Percentiles rank a stretch among this genome's conserved stretches.
phyloP scores from a whole-genome alignment of 1,140 invertebrate species.

The Scaptomyza montana region DNA sequence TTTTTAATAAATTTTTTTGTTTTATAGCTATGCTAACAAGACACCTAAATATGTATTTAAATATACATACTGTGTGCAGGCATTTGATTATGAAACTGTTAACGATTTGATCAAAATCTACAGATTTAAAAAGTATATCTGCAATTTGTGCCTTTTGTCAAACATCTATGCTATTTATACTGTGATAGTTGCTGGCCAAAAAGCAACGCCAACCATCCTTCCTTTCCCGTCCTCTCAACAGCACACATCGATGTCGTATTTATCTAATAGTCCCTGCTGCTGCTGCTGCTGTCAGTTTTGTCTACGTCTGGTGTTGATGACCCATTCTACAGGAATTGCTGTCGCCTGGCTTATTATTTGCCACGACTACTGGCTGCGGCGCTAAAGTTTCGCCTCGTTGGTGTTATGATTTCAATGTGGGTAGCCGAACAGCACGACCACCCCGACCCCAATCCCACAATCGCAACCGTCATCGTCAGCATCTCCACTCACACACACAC shows the following conservation, averaged over 20 bases:
- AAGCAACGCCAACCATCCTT: slow-evolving; percentile 26
- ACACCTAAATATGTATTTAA: not conserved
- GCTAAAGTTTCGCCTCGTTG: slow-evolving; percentile 80
- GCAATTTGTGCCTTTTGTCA: slow-evolving; percentile 50
- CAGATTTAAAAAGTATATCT: slow-evolving; percentile 35
- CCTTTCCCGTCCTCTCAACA: slow-evolving; percentile 10
- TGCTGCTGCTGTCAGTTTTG: slow-evolving; percentile 73
- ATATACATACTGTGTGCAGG: not conserved
- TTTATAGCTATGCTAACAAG: slow-evolving; percentile 4
- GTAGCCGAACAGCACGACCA: slow-evolving; percentile 76
- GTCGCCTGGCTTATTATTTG: slow-evolving; percentile 79
- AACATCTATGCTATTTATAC: slow-evolving; percentile 22
- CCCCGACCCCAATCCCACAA: slow-evolving; percentile 49
- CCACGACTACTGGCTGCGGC: slow-evolving; percentile 74
- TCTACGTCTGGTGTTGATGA: slow-evolving; percentile 68
- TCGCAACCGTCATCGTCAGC: slow-evolving; percentile 53
- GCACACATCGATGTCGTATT: slow-evolving; percentile 55
- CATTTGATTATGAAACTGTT: not conserved
- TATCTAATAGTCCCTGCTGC: slow-evolving; percentile 77
- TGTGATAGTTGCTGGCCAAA: slow-evolving; percentile 53
- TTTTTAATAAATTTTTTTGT: too few relatives aligned
- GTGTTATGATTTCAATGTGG: slow-evolving; percentile 81
- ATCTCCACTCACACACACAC: slow-evolving; percentile 37
- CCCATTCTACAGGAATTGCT: slow-evolving; percentile 50
- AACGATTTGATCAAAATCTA: slow-evolving; percentile 35